Percentiles rank a stretch among this genome's conserved stretches.
These are phyloP conservation scores for Acleris literana DNA, from an alignment of 2,888 invertebrate species.

Conservation along the genomic window DNA sequence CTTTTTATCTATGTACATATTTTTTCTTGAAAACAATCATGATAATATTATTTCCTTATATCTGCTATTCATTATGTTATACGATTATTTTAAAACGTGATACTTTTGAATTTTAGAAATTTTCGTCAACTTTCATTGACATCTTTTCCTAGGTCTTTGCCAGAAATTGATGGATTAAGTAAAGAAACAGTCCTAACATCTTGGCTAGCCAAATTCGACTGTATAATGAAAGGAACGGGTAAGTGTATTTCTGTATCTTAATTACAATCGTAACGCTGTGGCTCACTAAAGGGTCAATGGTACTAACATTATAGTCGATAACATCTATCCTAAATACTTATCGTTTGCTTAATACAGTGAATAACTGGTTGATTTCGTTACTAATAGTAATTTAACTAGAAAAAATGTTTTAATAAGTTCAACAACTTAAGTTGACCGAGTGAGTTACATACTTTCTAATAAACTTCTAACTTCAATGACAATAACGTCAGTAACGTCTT, in stretches of 20 bases:
- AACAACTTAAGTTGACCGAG: neutral
- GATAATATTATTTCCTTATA: too few species aligned
- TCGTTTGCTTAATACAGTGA: neutral
- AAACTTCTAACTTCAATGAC: neutral
- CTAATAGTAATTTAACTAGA: conserved; percentile 12
- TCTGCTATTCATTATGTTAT: too few species aligned
- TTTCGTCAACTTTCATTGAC: neutral
- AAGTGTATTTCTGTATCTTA: conserved; percentile 47
- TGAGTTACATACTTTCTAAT: neutral
- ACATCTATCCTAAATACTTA: conserved; percentile 29
- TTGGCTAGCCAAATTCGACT: conserved; percentile 99
- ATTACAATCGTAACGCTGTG: conserved; percentile 23
- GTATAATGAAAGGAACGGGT: conserved; percentile 95
- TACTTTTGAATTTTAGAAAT: neutral
- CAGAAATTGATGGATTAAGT: conserved; percentile 99
- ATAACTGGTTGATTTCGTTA: conserved; percentile 12
- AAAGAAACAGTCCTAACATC: conserved; percentile 99
- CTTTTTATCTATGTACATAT: too few species aligned
- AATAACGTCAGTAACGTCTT: neutral
- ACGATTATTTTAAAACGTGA: too few species aligned
- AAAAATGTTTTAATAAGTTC: neutral
- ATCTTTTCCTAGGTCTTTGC: conserved; percentile 89
- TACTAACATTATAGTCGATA: conserved; percentile 27
- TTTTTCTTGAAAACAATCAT: too few species aligned
- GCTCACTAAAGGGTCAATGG: conserved; percentile 35